Percentiles rank a stretch among this genome's conserved stretches.
Conservation (phyloP, 1,140 invertebrate genomes). For the Diuraphis noxia region DNA sequence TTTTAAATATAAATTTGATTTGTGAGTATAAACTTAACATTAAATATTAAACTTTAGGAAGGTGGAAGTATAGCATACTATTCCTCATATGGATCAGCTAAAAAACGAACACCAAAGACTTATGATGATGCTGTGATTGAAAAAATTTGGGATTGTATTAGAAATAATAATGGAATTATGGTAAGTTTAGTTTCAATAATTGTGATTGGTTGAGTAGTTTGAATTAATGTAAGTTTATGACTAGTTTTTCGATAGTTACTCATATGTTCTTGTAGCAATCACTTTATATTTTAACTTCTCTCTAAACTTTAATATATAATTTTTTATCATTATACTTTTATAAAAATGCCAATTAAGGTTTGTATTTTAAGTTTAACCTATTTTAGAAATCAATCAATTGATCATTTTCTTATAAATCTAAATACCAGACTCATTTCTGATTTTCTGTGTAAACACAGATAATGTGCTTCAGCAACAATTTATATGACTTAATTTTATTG, state of each 20-base stretch:
- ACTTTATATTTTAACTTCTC: background rate
- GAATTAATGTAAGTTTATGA: background rate
- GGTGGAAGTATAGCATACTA: slow-evolving; percentile 70
- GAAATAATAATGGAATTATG: slow-evolving; percentile 96
- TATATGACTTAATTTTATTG: background rate
- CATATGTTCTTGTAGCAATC: background rate
- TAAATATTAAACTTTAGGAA: slow-evolving; percentile 61
- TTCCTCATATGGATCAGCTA: slow-evolving; percentile 68
- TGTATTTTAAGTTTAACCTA: no score
- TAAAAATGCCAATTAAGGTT: no score
- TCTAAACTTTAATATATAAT: no score
- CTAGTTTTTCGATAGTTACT: background rate
- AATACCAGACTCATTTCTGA: no score
- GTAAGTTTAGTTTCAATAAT: slow-evolving; percentile 62
- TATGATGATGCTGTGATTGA: slow-evolving; percentile 84
- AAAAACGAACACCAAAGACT: slow-evolving; percentile 69
- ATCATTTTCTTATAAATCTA: no score
- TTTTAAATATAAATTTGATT: background rate
- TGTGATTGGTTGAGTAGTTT: background rate
- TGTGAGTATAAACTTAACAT: background rate
- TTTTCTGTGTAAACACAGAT: no score
- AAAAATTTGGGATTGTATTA: slow-evolving; percentile 89
- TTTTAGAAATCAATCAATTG: background rate
- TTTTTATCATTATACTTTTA: no score
- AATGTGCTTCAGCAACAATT: background rate